phyloP scores from a whole-genome alignment of 2,797 vertebrate genomes.

The Bovichtus diacanthus region DNA sequence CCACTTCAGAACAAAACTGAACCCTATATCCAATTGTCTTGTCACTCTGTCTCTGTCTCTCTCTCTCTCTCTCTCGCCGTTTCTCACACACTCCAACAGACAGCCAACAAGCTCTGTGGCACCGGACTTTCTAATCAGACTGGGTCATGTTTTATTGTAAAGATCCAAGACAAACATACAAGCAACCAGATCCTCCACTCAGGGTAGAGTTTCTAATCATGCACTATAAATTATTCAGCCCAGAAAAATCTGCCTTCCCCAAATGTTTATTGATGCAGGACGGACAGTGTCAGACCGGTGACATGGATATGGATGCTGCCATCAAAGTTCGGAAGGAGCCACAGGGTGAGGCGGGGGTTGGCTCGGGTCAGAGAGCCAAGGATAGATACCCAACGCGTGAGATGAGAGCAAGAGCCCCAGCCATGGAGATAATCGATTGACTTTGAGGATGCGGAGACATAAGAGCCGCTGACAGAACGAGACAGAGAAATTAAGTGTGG shows the following conservation, averaged over 20 bases:
- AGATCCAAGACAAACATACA: conserved; percentile 85
- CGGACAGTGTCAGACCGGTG: conserved; percentile 82
- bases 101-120: conserved; percentile 44
- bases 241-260: conserved; percentile 87
- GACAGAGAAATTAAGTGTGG: conserved; percentile 66
- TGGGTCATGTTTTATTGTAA: conserved; percentile 85
- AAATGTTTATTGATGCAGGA: conserved; percentile 93
- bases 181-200: conserved; percentile 84
- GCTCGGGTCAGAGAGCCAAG: conserved; percentile 70
- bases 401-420: conserved; percentile 69
- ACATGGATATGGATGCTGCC: conserved; percentile 87
- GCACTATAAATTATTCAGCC: conserved; percentile 92
- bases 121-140: conserved; percentile 78
- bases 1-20: conserved; percentile 36
- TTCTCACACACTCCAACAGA: conserved; percentile 27
- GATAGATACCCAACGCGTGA: conserved; percentile 68
- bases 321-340: conserved; percentile 82
- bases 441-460: conserved; percentile 66
- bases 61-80: too few relatives aligned
- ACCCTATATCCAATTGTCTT: conserved; percentile 11
- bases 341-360: conserved; percentile 63
- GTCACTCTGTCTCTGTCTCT: conserved; percentile 3
- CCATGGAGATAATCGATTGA: conserved; percentile 78
- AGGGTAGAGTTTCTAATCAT: conserved; percentile 91
- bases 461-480: conserved; percentile 39